A percentile compares a stretch with the other conserved stretches of the same genome.
Evolutionary conservation across 2,888 invertebrate species (phyloP).

Genomic region (Oscheius sp.): DNA sequence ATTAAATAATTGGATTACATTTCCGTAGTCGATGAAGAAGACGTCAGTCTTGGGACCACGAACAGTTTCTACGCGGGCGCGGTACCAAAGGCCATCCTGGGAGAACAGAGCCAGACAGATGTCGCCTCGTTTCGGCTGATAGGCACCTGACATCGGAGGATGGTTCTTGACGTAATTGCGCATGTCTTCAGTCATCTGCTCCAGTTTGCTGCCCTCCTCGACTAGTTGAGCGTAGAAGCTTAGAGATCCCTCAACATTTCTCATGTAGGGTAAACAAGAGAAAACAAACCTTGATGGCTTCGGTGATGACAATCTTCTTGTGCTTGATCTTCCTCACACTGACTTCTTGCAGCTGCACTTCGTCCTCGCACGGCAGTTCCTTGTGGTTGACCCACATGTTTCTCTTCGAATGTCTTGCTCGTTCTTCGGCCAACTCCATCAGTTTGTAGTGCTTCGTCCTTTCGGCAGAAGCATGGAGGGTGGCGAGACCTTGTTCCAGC

Average conservation of each 20-base stretch:
- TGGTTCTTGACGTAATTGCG: constrained; percentile 86
- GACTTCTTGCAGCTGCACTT: constrained; percentile 80
- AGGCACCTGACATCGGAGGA: constrained; percentile 84
- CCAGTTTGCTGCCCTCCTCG: constrained; percentile 85
- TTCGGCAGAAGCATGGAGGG: constrained; percentile 90
- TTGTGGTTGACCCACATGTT: constrained; percentile 65
- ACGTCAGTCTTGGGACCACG: constrained; percentile 83
- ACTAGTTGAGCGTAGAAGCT: constrained; percentile 90
- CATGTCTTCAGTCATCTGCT: constrained; percentile 86
- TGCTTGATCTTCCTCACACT: constrained; percentile 66
- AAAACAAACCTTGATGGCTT: constrained; percentile 77
- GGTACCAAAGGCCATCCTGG: constrained; percentile 92
- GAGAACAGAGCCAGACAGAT: constrained; percentile 91
- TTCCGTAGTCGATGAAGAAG: constrained; percentile 95
- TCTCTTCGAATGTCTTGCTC: constrained; percentile 82
- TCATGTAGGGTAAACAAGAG: not conserved
- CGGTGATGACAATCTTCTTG: constrained; percentile 80
- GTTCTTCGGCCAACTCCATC: constrained; percentile 88
- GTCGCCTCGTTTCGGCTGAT: constrained; percentile 79
- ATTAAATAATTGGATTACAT: constrained; percentile 76
- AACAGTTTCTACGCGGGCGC: constrained; percentile 88
- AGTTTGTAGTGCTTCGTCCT: constrained; percentile 85
- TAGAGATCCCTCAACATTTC: constrained; percentile 74
- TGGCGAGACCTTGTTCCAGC: constrained; percentile 53
- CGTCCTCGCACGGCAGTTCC: constrained; percentile 59